Evolutionary conservation across 2,888 invertebrate species (phyloP).

Genomic region (Dynastes grantii): DNA sequence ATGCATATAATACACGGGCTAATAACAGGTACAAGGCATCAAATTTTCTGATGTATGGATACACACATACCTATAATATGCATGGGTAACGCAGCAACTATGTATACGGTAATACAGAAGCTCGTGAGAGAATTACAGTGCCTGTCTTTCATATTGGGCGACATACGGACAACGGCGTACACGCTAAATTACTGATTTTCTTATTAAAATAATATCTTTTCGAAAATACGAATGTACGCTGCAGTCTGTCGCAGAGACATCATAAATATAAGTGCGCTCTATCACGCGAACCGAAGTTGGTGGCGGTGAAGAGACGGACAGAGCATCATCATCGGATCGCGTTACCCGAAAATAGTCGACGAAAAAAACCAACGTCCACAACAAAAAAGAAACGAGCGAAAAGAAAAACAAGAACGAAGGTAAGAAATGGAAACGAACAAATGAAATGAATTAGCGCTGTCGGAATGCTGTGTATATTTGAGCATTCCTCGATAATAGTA

Average conservation of each 20-base stretch:
- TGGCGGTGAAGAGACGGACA: constrained; percentile 20
- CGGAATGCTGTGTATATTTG: constrained; percentile 63
- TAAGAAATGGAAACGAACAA: constrained; percentile 49
- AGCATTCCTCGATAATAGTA: constrained; percentile 65
- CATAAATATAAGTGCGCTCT: constrained; percentile 53
- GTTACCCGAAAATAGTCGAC: constrained; percentile 35
- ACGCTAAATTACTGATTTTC: constrained; percentile 42
- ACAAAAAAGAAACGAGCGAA: neutral
- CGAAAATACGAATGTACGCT: constrained; percentile 19
- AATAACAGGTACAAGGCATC: constrained; percentile 39
- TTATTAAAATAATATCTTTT: constrained; percentile 48
- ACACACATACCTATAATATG: constrained; percentile 23
- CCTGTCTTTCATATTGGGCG: constrained; percentile 39
- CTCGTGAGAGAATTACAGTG: constrained; percentile 43
- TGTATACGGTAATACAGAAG: constrained; percentile 35
- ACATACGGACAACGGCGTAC: constrained; percentile 43
- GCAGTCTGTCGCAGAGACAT: constrained; percentile 52
- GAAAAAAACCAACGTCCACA: constrained; percentile 30
- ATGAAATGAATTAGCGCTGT: constrained; percentile 55
- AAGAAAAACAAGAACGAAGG: constrained; percentile 20
- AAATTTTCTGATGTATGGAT: constrained; percentile 37
- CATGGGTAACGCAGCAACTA: constrained; percentile 7
- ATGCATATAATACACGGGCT: constrained; percentile 26
- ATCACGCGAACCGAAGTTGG: constrained; percentile 59
- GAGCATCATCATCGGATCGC: constrained; percentile 44